Percentiles rank a stretch among this genome's conserved stretches.
Evolutionary conservation across 2,888 invertebrate genomes (phyloP).

Genomic region (Nephrotoma appendiculata): DNA sequence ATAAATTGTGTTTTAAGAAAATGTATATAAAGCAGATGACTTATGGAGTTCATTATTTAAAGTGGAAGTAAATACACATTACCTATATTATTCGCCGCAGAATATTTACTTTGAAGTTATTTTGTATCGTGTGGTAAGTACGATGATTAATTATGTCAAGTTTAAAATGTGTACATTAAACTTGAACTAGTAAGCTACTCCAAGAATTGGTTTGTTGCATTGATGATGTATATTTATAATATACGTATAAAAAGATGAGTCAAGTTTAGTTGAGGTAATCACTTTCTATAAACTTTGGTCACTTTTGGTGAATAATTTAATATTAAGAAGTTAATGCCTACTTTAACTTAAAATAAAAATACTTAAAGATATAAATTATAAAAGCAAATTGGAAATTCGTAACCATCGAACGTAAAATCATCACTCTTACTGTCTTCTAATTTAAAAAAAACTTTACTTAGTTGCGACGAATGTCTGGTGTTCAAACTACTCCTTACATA

Average conservation of each 20-base stretch:
- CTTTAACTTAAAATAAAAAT: neutral
- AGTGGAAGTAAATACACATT: neutral
- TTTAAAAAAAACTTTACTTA: neutral
- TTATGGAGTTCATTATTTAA: neutral
- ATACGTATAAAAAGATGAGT: neutral
- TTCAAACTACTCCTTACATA: neutral
- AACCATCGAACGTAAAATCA: neutral
- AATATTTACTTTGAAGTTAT: neutral
- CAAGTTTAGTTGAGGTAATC: neutral
- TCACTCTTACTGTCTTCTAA: neutral
- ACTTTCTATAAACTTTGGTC: neutral
- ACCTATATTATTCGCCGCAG: neutral
- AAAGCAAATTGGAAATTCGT: neutral
- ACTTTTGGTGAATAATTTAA: neutral
- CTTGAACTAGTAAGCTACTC: neutral
- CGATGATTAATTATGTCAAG: neutral
- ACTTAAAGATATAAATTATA: neutral
- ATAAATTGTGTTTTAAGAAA: neutral
- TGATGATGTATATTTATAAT: neutral
- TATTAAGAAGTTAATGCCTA: neutral
- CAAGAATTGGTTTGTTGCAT: neutral
- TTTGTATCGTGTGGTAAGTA: neutral
- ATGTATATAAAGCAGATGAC: neutral
- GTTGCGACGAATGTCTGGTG: neutral
- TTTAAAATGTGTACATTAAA: neutral